A percentile compares a stretch with the other conserved stretches of the same genome.
Conservation (phyloP, 2,113 vertebrate genomes). For the Onychorhynchus coronatus region DNA sequence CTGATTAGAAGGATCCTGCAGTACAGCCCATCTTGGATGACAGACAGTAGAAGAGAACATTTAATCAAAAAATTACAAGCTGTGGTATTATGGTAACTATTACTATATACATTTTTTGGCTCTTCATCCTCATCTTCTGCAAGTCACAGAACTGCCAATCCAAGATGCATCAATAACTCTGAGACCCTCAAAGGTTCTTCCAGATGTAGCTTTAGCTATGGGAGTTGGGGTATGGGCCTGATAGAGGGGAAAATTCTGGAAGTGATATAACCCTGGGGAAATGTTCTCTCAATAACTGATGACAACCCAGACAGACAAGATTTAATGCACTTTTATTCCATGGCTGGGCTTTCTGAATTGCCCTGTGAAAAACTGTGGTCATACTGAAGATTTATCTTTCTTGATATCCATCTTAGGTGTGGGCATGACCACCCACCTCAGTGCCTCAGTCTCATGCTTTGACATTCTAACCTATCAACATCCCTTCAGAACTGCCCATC, state of each 20-base stretch:
- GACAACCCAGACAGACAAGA: background rate
- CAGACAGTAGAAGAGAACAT: background rate
- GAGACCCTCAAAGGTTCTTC: background rate
- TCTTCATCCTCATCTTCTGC: background rate
- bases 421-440: background rate
- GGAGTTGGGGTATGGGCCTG: background rate
- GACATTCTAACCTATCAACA: background rate
- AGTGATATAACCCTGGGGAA: background rate
- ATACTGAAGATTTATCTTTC: background rate
- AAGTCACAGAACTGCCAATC: background rate
- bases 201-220: background rate
- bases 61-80: background rate
- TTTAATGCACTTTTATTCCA: background rate
- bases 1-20: background rate
- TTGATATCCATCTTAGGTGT: background rate
- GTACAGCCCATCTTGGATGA: background rate
- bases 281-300: background rate
- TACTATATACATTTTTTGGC: background rate
- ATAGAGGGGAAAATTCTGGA: background rate
- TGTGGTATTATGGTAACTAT: background rate
- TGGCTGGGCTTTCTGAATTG: background rate
- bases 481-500: background rate
- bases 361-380: background rate
- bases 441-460: background rate
- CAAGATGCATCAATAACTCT: background rate